These are phyloP conservation scores for Pangasius djambal DNA, from an alignment of 2,797 vertebrate genomes.

Conservation along the genomic window DNA sequence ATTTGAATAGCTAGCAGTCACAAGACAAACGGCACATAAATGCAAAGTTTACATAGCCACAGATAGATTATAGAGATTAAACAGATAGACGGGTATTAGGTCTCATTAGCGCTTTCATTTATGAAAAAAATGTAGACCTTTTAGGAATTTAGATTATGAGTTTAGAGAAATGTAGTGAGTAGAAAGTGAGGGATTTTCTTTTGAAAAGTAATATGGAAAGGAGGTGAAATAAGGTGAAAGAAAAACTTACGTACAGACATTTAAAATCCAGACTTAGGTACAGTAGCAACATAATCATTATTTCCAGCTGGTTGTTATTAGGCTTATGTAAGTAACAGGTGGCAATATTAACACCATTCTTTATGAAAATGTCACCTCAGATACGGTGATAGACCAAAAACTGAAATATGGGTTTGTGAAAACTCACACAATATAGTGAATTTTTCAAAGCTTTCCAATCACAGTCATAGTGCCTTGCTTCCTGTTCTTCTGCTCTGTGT, in stretches of 20 bases:
- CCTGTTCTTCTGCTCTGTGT: background rate
- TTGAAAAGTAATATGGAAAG: background rate
- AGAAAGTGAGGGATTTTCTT: background rate
- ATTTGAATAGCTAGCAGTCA: no score
- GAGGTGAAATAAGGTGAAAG: background rate
- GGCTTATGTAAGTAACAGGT: background rate
- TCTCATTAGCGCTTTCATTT: background rate
- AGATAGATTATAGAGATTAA: no score
- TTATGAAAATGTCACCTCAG: background rate
- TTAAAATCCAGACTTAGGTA: background rate
- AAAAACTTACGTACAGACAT: background rate
- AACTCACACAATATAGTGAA: background rate
- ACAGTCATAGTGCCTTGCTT: background rate
- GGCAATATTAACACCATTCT: background rate
- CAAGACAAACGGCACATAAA: no score
- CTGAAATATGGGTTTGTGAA: background rate
- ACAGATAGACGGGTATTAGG: no score
- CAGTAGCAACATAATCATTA: background rate
- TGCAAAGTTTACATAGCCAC: no score
- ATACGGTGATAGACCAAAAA: background rate
- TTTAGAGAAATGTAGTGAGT: background rate
- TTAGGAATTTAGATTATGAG: background rate
- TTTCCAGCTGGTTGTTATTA: background rate
- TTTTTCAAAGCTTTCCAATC: constrained; percentile 4
- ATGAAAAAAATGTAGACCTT: background rate